Conservation (phyloP, 1,140 invertebrate species). For the Akabosia matsudoensis region DNA sequence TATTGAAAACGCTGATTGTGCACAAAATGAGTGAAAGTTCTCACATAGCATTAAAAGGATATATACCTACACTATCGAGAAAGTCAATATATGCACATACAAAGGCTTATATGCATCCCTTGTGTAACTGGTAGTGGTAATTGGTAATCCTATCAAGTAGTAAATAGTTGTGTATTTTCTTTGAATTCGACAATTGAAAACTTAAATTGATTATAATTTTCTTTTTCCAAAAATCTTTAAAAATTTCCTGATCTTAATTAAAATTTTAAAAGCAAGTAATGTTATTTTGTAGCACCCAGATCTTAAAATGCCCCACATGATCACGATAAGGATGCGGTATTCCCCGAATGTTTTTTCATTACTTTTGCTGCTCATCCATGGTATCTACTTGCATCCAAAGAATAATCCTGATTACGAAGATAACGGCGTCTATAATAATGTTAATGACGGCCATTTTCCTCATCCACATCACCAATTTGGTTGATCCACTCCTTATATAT, state of each 20-base stretch:
- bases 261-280: no score
- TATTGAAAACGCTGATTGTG: constrained; percentile 10
- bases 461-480: not conserved
- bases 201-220: no score
- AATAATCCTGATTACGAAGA: constrained; percentile 4
- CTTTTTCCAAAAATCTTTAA: no score
- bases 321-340: not conserved
- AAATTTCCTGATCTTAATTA: no score
- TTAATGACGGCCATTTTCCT: constrained; percentile 18
- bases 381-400: not conserved
- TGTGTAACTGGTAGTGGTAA: no score
- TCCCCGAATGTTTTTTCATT: not conserved
- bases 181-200: no score
- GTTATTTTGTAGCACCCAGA: not conserved
- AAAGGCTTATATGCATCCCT: not conserved
- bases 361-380: not conserved
- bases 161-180: no score
- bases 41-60: not conserved
- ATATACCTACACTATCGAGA: not conserved
- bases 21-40: constrained; percentile 13
- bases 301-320: not conserved
- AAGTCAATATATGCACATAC: not conserved
- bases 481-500: constrained; percentile 11
- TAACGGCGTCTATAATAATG: constrained; percentile 16
- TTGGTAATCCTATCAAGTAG: no score